Evolutionary conservation across 2,797 vertebrate genomes (phyloP).

Genomic region (Heteromormyrus szaboi): DNA sequence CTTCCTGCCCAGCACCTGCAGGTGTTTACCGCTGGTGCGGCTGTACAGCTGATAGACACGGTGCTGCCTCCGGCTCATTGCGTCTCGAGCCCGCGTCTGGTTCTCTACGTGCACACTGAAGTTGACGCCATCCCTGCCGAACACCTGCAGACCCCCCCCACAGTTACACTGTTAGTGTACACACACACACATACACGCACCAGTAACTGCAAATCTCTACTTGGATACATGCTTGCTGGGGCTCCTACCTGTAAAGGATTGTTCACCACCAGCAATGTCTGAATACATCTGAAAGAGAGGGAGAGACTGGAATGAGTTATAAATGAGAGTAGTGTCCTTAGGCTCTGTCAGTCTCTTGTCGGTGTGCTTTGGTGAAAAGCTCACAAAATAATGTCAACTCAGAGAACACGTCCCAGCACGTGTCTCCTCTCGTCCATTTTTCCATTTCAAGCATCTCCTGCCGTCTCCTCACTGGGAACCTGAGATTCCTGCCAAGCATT

Average conservation of each 20-base stretch:
- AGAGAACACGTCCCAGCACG: not conserved
- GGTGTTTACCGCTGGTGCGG: constrained; percentile 94
- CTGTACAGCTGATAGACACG: constrained; percentile 97
- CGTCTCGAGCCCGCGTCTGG: constrained; percentile 90
- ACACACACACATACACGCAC: not conserved
- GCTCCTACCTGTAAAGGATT: constrained; percentile 43
- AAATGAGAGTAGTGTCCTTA: not conserved
- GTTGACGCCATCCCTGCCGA: constrained; percentile 92
- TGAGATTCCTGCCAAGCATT: not conserved
- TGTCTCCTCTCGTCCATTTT: not conserved
- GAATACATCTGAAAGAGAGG: constrained; percentile 38
- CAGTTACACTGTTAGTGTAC: not conserved
- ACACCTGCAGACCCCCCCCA: constrained; percentile 69
- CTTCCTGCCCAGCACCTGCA: constrained; percentile 87
- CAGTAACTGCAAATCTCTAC: not conserved
- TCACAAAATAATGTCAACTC: not conserved
- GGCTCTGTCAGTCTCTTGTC: not conserved
- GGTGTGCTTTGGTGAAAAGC: not conserved
- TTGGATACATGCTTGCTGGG: not conserved
- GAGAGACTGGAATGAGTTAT: not conserved
- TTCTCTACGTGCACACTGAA: constrained; percentile 99
- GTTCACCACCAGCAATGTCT: constrained; percentile 41
- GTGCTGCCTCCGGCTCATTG: constrained; percentile 92
- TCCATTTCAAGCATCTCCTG: not conserved
- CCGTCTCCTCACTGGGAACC: not conserved